A percentile compares a stretch with the other conserved stretches of the same genome.
Evolutionary conservation across 2,888 invertebrate genomes (phyloP).

Genomic region (Eupithecia vulgata): DNA sequence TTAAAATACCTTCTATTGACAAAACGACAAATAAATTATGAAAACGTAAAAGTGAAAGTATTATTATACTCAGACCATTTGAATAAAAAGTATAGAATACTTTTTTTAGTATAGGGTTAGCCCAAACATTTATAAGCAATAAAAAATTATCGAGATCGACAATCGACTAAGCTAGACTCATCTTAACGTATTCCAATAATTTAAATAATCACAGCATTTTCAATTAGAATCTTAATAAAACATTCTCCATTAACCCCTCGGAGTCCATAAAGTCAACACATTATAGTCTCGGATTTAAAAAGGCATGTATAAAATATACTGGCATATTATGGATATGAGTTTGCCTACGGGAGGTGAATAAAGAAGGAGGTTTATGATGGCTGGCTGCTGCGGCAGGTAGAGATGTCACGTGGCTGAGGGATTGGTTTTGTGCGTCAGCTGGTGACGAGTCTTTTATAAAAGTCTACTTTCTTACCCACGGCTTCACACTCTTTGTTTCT

Average conservation of each 20-base stretch:
- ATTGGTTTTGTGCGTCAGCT: no score
- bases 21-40: background rate
- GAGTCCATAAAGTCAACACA: constrained; percentile 37
- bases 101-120: background rate
- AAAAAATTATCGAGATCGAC: background rate
- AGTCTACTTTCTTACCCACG: no score
- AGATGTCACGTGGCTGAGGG: no score
- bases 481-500: no score
- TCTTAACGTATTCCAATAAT: background rate
- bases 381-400: background rate
- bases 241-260: constrained; percentile 13
- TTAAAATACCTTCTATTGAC: background rate
- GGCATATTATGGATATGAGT: constrained; percentile 31
- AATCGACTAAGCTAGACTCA: background rate
- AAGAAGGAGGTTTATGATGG: constrained; percentile 2
- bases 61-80: no score
- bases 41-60: background rate
- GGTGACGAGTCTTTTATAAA: no score
- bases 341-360: constrained; percentile 30
- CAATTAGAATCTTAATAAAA: constrained; percentile 28
- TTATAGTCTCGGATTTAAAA: constrained; percentile 38
- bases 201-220: constrained; percentile 29
- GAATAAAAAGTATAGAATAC: no score
- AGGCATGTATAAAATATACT: constrained; percentile 31
- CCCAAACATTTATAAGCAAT: background rate